A percentile compares a stretch with the other conserved stretches of the same genome.
Conservation (phyloP, 2,113 vertebrate species). For the Garra rufa region DNA sequence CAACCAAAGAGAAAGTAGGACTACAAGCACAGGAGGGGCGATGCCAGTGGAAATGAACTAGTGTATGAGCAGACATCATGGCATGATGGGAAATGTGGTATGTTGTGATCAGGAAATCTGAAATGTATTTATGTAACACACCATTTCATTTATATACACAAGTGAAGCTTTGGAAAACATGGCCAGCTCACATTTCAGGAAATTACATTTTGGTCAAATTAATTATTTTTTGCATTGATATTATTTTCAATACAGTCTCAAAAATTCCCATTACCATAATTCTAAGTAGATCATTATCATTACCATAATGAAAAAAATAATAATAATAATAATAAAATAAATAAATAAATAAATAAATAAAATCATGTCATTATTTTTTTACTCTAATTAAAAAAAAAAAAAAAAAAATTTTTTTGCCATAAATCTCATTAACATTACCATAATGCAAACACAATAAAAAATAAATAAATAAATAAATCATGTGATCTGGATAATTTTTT, state of each 20-base stretch:
- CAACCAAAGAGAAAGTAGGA: constrained; percentile 30
- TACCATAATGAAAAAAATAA: neutral
- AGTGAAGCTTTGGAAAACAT: neutral
- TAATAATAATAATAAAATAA: no score
- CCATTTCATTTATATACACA: neutral
- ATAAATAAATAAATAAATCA: no score
- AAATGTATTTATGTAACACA: neutral
- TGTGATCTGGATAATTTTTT: no score
- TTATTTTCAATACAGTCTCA: neutral
- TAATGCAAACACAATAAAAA: no score
- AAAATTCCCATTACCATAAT: neutral
- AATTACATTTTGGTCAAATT: neutral
- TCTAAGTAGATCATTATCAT: neutral
- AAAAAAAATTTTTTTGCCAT: no score
- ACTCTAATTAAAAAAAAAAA: no score
- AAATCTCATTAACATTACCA: no score
- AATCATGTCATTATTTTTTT: no score
- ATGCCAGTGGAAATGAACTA: neutral
- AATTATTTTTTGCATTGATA: neutral
- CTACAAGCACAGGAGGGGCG: neutral
- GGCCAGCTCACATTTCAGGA: neutral
- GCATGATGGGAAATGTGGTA: constrained; percentile 34
- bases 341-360: neutral
- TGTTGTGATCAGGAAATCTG: neutral
- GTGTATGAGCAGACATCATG: neutral